A percentile compares a stretch with the other conserved stretches of the same genome.
Evolutionary conservation across 1,140 invertebrate genomes (phyloP).

Genomic region (Heliconius nattereri): DNA sequence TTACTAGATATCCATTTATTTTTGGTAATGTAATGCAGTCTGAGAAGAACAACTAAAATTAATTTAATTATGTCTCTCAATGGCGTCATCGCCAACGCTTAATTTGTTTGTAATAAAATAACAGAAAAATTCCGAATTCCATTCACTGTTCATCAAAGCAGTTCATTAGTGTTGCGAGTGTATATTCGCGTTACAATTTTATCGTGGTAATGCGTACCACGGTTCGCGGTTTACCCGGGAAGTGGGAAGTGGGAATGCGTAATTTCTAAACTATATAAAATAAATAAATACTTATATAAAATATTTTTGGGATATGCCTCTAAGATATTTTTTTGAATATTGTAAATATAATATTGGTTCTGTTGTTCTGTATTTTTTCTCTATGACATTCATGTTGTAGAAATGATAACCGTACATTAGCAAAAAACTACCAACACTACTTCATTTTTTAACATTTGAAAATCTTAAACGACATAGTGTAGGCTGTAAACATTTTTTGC

Average conservation of each 20-base stretch:
- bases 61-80: no score
- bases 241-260: neutral
- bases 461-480: neutral
- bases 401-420: no score
- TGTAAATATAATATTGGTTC: no score
- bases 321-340: no score
- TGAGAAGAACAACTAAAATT: no score
- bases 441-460: neutral
- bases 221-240: neutral
- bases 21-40: no score
- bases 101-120: neutral
- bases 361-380: no score
- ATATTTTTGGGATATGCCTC: neutral
- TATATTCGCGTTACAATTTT: neutral
- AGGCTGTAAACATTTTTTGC: neutral
- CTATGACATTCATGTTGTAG: no score
- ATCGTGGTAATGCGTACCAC: no score
- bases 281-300: neutral
- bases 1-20: neutral
- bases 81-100: no score
- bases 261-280: neutral
- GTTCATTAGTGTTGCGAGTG: neutral
- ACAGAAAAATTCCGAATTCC: neutral
- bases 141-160: neutral
- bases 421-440: neutral